Conservation (phyloP, 2,797 vertebrate species). For the Propithecus deckenii region DNA sequence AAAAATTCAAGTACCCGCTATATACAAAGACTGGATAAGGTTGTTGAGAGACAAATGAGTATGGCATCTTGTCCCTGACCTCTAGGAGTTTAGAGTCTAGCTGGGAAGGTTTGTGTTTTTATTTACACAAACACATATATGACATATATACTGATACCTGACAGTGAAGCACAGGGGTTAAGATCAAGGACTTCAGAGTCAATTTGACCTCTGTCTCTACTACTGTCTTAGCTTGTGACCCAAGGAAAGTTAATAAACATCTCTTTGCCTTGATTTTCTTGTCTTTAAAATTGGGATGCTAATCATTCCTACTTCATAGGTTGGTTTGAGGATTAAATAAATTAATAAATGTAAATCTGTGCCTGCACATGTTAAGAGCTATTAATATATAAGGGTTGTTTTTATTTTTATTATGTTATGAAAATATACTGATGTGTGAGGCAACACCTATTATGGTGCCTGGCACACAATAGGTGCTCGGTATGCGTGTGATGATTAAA, state of each 20-base stretch:
- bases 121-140: neutral
- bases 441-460: neutral
- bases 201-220: neutral
- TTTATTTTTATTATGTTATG: neutral
- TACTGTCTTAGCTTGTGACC: neutral
- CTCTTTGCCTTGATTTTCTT: neutral
- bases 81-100: neutral
- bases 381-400: neutral
- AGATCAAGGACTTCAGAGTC: neutral
- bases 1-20: neutral
- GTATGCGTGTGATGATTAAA: neutral
- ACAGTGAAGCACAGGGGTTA: neutral
- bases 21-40: neutral
- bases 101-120: neutral
- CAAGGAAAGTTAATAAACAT: neutral
- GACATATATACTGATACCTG: neutral
- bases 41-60: neutral
- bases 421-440: neutral
- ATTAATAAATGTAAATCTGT: neutral
- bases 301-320: neutral
- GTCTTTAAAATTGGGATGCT: neutral
- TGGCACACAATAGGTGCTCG: neutral
- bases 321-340: conserved; percentile 14
- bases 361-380: neutral
- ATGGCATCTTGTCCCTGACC: too few relatives aligned